phyloP scores from a whole-genome alignment of 2,888 invertebrate species.

The Diplazon laetatorius region DNA sequence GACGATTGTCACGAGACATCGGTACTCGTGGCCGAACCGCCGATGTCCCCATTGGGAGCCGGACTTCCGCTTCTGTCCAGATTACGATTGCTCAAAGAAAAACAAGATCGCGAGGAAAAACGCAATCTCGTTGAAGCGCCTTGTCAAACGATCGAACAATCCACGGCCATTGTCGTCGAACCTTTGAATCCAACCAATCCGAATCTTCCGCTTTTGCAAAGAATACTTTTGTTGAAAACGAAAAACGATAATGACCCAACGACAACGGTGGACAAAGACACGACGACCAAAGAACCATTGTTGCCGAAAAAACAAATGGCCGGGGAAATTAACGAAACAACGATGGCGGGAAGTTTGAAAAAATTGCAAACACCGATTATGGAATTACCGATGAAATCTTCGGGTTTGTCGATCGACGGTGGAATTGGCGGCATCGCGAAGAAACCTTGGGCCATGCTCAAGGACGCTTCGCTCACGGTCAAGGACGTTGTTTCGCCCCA shows the following conservation, averaged over 20 bases:
- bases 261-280: slow-evolving; percentile 70
- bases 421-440: slow-evolving; percentile 82
- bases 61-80: slow-evolving; percentile 91
- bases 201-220: slow-evolving; percentile 88
- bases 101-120: slow-evolving; percentile 86
- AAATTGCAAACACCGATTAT: slow-evolving; percentile 45
- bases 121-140: slow-evolving; percentile 74
- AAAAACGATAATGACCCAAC: slow-evolving; percentile 88
- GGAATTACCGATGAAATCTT: slow-evolving; percentile 38
- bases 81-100: slow-evolving; percentile 91
- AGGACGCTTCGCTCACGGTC: slow-evolving; percentile 85
- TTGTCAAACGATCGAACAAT: slow-evolving; percentile 58
- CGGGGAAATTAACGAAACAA: slow-evolving; percentile 67
- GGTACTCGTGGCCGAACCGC: slow-evolving; percentile 84
- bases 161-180: slow-evolving; percentile 65
- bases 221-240: slow-evolving; percentile 89
- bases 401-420: slow-evolving; percentile 64
- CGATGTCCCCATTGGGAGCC: slow-evolving; percentile 91
- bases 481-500: slow-evolving; percentile 70
- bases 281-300: slow-evolving; percentile 74
- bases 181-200: slow-evolving; percentile 71
- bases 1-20: slow-evolving; percentile 79
- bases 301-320: slow-evolving; percentile 70
- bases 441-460: slow-evolving; percentile 90
- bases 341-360: slow-evolving; percentile 24